These are phyloP conservation scores for Drosophila antonietae DNA, from an alignment of 2,888 invertebrate genomes.

Conservation along the genomic window DNA sequence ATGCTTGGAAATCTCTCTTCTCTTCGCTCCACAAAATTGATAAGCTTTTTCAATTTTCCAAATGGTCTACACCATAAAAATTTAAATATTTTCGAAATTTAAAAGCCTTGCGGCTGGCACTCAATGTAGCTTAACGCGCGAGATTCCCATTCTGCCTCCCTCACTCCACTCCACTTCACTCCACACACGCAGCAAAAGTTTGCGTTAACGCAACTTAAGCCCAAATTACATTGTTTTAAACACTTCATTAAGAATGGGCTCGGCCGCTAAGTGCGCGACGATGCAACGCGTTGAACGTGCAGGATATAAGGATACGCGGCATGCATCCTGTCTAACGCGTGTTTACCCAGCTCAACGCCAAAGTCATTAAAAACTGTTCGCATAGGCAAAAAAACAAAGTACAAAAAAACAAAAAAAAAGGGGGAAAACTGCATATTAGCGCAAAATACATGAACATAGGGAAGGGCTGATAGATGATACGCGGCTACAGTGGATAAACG, in stretches of 20 bases:
- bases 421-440: slow-evolving; percentile 75
- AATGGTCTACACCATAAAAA: slow-evolving; percentile 72
- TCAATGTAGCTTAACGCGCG: slow-evolving; percentile 57
- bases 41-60: slow-evolving; percentile 72
- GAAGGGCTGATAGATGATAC: slow-evolving; percentile 54
- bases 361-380: slow-evolving; percentile 79
- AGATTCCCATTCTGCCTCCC: slow-evolving; percentile 14
- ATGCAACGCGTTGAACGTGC: slow-evolving; percentile 26
- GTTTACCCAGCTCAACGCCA: slow-evolving; percentile 75
- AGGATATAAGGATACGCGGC: slow-evolving; percentile 51
- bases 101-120: slow-evolving; percentile 58
- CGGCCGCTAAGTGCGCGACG: slow-evolving; percentile 36
- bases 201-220: slow-evolving; percentile 64
- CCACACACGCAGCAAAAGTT: slow-evolving; percentile 40
- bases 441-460: slow-evolving; percentile 67
- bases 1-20: not conserved
- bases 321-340: slow-evolving; percentile 66
- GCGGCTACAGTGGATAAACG: not conserved
- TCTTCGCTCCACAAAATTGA: slow-evolving; percentile 20
- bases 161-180: not conserved
- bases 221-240: slow-evolving; percentile 78
- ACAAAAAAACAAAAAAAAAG: not conserved
- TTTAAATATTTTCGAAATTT: slow-evolving; percentile 76
- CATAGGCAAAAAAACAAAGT: slow-evolving; percentile 67
- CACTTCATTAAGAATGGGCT: slow-evolving; percentile 76